Base-by-base conservation (phyloP, 1,140 invertebrate species). In the Tenebrio molitor region DNA sequence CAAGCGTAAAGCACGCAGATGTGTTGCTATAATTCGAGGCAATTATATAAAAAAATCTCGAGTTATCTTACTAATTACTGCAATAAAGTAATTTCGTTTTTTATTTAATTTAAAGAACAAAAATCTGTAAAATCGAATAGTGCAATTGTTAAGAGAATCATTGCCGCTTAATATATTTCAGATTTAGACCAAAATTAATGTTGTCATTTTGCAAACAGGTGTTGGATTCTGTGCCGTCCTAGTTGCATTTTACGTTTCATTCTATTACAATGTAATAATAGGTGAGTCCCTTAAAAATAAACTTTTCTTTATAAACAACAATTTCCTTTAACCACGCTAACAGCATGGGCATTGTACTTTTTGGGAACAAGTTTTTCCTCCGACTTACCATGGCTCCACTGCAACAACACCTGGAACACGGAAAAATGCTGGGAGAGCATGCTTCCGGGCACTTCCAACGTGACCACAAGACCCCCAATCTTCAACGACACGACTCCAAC, bases 191-290 rank as follows among this genome's bases (percentile, higher is more conserved):
- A n/a, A n/a, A n/a, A n/a, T n/a, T n/a, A n/a, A n/a, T n/a, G n/a
- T 29, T 29, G 8, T 29, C 8, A 29, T 29, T 29, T 29, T 29
- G 25, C 3, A 3, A 29, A 66, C 42, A 95, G 94, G 94, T 74
- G 93, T 95, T 33, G 95, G 95, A 16, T 93, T 95, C 82, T 94
- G 93, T 75, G 95, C 95, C 29, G 94, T 94, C 46, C 88, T 96
- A 79, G 93, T 96, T 15, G 93, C 93, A n/a, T 91, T 95, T 76
- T 96, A 94, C 84, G 94, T 96, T 19, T 94, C 93, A 1, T 95
- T 95, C 85, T 97, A 96, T 82, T 97, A 96, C 86, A 97, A 96
- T 84, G 94, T 95, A 1, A 94, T 96, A 77, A 94, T 96, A 62
- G 92, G 87, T 88, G 80, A 86, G 83, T 81, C n/a, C 15, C 8